Evolutionary conservation across 1,140 invertebrate genomes (phyloP).

Genomic region (Dendroctonus ponderosae): DNA sequence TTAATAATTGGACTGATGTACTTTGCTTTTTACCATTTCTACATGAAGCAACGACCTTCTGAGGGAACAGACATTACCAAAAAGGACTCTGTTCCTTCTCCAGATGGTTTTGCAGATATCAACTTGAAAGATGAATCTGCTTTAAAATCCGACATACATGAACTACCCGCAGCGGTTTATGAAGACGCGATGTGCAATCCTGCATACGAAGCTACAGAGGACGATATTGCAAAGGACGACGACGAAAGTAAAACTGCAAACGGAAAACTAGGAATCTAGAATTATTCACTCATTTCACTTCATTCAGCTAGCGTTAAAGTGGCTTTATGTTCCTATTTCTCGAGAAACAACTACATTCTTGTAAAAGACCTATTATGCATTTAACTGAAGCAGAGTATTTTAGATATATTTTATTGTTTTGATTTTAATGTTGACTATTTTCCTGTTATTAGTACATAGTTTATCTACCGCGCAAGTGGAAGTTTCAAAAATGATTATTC

Average conservation of each 20-base stretch:
- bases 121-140: conserved; percentile 27
- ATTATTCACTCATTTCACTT: not conserved
- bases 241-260: conserved; percentile 22
- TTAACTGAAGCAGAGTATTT: not conserved
- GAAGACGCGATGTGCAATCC: conserved; percentile 44
- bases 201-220: conserved; percentile 44
- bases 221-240: conserved; percentile 36
- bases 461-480: too few relatives aligned
- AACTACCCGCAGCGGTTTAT: conserved; percentile 37
- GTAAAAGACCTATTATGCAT: not conserved
- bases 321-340: not conserved
- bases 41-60: conserved; percentile 55
- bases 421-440: not conserved
- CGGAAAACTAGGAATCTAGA: not conserved
- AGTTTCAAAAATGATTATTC: too few relatives aligned
- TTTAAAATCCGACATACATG: conserved; percentile 27
- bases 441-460: not conserved
- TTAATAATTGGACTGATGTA: conserved; percentile 67
- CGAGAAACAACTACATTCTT: not conserved
- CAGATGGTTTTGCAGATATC: conserved; percentile 32
- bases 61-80: conserved; percentile 39
- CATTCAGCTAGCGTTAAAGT: not conserved
- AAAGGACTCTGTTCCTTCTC: conserved; percentile 35
- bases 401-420: not conserved
- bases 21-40: conserved; percentile 66